Evolutionary conservation across 1,140 invertebrate genomes (phyloP).

Genomic region (Anastrepha obliqua): DNA sequence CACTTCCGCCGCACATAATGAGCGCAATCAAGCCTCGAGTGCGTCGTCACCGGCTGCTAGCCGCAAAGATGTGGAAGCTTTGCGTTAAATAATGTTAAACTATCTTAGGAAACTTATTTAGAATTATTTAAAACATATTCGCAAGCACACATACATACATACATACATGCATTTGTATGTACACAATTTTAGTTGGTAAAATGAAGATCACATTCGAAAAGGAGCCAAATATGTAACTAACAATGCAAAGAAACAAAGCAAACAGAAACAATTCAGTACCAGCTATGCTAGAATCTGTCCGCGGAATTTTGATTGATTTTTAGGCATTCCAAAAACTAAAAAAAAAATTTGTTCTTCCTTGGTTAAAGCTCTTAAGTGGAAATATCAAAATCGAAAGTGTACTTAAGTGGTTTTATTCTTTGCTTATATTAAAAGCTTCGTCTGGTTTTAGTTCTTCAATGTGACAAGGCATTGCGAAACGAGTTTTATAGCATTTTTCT

Average conservation of each 20-base stretch:
- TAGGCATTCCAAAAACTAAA: background rate
- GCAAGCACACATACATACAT: background rate
- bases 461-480: background rate
- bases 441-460: background rate
- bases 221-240: too few relatives aligned
- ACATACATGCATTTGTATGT: too few relatives aligned
- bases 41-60: background rate
- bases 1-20: background rate
- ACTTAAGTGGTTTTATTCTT: background rate
- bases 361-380: background rate
- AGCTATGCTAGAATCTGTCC: too few relatives aligned
- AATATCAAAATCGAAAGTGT: background rate
- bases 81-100: background rate
- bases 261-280: too few relatives aligned
- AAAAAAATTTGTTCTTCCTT: background rate
- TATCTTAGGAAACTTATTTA: background rate
- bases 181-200: too few relatives aligned
- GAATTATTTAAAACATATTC: background rate
- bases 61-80: background rate
- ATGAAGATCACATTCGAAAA: too few relatives aligned
- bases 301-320: too few relatives aligned
- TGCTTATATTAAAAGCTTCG: background rate
- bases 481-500: background rate
- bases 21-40: background rate
- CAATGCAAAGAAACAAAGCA: too few relatives aligned